A percentile compares a stretch with the other conserved stretches of the same genome.
phyloP scores from a whole-genome alignment of 2,888 invertebrate genomes.

The Priocnemis perturbator region DNA sequence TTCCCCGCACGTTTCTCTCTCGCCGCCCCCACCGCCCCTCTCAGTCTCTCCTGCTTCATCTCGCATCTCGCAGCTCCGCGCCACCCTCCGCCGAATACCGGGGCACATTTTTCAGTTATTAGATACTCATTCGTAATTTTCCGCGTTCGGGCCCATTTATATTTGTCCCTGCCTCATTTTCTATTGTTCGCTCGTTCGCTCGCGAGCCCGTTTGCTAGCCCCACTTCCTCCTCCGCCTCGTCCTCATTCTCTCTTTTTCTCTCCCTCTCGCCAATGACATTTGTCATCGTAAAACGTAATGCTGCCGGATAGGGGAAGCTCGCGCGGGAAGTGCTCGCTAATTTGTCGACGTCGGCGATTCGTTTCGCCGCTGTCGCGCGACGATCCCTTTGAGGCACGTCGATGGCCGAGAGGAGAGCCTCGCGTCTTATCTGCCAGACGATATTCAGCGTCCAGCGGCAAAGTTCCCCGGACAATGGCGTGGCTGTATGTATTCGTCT shows the following conservation, averaged over 20 bases:
- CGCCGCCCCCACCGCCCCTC: slow-evolving; percentile 2
- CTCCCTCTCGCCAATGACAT: neutral
- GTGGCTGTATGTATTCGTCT: too few relatives aligned
- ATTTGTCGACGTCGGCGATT: too few relatives aligned
- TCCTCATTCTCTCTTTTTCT: slow-evolving; percentile 27
- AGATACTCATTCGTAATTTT: slow-evolving; percentile 65
- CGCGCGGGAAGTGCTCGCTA: too few relatives aligned
- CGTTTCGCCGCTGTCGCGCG: too few relatives aligned
- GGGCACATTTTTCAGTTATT: slow-evolving; percentile 64
- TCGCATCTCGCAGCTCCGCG: slow-evolving; percentile 1
- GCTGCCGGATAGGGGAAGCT: too few relatives aligned
- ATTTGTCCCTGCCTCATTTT: slow-evolving; percentile 40
- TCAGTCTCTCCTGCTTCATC: neutral
- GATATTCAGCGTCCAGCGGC: too few relatives aligned
- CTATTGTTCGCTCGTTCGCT: slow-evolving; percentile 25
- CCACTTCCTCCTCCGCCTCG: slow-evolving; percentile 11
- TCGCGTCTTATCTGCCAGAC: too few relatives aligned
- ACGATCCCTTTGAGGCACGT: too few relatives aligned
- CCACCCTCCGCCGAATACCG: slow-evolving; percentile 41
- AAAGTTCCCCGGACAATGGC: too few relatives aligned
- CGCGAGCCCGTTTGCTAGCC: too few relatives aligned
- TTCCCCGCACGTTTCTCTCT: slow-evolving; percentile 52
- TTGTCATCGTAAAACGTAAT: too few relatives aligned
- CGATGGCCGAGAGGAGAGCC: too few relatives aligned
- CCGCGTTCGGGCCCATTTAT: slow-evolving; percentile 47